phyloP scores from a whole-genome alignment of 2,113 vertebrate genomes.

The Centropus bengalensis region DNA sequence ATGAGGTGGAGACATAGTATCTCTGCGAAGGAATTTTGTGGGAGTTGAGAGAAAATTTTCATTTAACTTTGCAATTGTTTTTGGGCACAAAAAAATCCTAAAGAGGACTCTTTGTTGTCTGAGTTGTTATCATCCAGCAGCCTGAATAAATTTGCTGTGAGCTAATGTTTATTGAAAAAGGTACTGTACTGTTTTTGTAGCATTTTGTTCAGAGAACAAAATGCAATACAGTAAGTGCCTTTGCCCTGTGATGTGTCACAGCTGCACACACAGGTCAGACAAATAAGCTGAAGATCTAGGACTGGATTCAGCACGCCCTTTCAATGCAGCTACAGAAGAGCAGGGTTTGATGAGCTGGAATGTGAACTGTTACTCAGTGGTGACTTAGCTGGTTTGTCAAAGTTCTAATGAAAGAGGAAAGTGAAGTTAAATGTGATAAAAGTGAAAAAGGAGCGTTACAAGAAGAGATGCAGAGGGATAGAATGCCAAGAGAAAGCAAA shows the following conservation, averaged over 20 bases:
- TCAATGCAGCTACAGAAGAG: not conserved
- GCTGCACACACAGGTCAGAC: not conserved
- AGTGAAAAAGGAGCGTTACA: not conserved
- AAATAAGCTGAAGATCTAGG: not conserved
- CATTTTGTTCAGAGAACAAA: not conserved
- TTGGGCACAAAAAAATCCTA: not conserved
- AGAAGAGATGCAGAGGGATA: not conserved
- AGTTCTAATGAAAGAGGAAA: not conserved
- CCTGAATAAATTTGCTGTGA: not conserved
- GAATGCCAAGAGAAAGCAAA: not conserved
- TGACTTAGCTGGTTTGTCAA: not conserved
- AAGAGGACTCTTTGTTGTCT: not conserved
- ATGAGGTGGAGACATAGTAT: not conserved
- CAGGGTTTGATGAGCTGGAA: not conserved
- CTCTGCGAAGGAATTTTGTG: not conserved
- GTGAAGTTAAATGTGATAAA: not conserved
- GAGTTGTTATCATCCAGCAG: not conserved
- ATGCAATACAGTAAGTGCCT: not conserved
- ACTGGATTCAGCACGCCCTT: not conserved
- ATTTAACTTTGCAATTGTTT: not conserved
- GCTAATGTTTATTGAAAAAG: not conserved
- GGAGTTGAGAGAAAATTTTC: not conserved
- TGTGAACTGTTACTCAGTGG: not conserved
- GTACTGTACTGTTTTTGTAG: not conserved
- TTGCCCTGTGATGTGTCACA: not conserved